A percentile compares a stretch with the other conserved stretches of the same genome.
Conservation (phyloP, 2,113 vertebrate species). For the Paraplagusia blochii region DNA sequence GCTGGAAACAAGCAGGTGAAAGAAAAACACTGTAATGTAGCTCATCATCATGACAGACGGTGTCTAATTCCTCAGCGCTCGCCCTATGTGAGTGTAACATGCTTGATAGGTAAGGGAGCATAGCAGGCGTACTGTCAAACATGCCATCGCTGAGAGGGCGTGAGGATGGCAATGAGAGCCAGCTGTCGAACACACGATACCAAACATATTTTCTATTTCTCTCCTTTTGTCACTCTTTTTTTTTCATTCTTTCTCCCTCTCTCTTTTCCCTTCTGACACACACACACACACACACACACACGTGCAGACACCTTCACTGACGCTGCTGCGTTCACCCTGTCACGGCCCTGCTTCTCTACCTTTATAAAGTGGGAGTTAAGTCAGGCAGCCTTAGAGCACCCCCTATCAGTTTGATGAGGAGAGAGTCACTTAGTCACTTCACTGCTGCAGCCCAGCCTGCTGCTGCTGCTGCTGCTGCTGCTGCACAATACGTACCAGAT, state of each 20-base stretch:
- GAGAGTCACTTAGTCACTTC: constrained; percentile 53
- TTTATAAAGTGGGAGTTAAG: constrained; percentile 53
- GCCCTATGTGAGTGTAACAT: constrained; percentile 50
- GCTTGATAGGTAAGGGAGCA: constrained; percentile 56
- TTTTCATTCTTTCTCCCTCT: no score
- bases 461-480: constrained; percentile 26
- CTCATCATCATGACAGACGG: constrained; percentile 49
- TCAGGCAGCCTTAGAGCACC: constrained; percentile 78
- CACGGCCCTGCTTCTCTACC: constrained; percentile 52
- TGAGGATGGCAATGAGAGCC: constrained; percentile 57
- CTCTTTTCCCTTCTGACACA: neutral
- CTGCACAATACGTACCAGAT: constrained; percentile 68
- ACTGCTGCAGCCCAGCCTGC: constrained; percentile 34
- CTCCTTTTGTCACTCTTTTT: no score
- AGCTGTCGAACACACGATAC: constrained; percentile 48
- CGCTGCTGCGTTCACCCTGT: constrained; percentile 29
- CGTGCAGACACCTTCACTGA: constrained; percentile 7
- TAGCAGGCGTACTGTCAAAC: constrained; percentile 58
- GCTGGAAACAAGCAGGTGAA: constrained; percentile 24
- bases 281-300: neutral
- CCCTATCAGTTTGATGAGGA: constrained; percentile 74
- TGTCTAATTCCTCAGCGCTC: constrained; percentile 57
- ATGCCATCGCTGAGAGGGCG: constrained; percentile 43
- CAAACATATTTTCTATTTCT: constrained; percentile 44
- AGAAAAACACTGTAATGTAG: constrained; percentile 38